Conservation (phyloP, 2,113 vertebrate species). For the Tragulus kanchil region DNA sequence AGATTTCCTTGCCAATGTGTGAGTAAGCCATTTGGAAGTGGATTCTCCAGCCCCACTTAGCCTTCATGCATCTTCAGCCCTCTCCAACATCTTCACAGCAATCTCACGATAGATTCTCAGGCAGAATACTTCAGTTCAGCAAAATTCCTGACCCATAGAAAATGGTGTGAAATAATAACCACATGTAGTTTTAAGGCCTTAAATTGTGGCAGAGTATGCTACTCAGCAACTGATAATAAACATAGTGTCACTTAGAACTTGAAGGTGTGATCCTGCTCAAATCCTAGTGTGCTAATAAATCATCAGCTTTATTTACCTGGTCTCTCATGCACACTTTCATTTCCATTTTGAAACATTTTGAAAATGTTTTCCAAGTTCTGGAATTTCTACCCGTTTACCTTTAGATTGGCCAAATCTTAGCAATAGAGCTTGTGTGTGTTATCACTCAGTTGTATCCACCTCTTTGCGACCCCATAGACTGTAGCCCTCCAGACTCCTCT, state of each 20-base stretch:
- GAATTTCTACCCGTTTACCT: not conserved
- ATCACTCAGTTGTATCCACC: too few relatives aligned
- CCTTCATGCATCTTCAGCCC: not conserved
- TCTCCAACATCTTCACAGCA: not conserved
- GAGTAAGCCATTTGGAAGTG: not conserved
- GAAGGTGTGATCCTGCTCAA: not conserved
- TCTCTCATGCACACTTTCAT: not conserved
- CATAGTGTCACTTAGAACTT: not conserved
- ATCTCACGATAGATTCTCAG: not conserved
- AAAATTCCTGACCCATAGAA: not conserved
- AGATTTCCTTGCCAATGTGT: not conserved
- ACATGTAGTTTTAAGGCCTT: not conserved
- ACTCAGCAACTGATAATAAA: not conserved
- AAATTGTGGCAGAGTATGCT: not conserved
- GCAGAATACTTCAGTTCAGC: not conserved
- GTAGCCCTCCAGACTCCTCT: too few relatives aligned
- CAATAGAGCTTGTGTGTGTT: not conserved
- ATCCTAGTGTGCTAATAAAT: not conserved
- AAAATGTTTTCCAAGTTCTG: conserved; percentile 7
- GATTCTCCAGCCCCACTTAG: not conserved
- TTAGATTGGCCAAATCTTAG: not conserved
- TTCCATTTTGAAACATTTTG: not conserved
- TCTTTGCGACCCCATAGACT: too few relatives aligned
- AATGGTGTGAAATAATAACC: not conserved
- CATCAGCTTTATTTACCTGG: not conserved